phyloP scores from a whole-genome alignment of 64 coral and sea anemone genomes.

The Dendrophyllia cribrosa region DNA sequence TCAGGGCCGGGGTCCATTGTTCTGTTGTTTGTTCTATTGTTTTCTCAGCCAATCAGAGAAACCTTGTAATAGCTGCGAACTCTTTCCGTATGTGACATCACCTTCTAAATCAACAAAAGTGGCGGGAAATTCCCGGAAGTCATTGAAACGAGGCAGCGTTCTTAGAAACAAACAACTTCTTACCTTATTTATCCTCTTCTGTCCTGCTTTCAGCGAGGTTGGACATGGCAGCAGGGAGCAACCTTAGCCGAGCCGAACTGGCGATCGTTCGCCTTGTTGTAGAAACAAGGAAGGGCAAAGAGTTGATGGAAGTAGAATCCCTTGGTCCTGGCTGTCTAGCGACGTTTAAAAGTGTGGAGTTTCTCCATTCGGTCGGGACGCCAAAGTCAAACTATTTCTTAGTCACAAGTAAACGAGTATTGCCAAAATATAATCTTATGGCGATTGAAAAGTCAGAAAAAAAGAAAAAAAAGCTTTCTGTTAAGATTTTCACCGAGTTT shows the following conservation, averaged over 20 bases:
- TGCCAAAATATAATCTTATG: not conserved
- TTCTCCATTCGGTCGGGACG: not conserved
- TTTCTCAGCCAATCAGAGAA: too few species aligned
- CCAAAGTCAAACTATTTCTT: constrained; percentile 5
- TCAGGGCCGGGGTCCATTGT: too few species aligned
- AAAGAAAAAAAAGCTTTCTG: not conserved
- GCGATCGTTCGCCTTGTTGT: constrained; percentile 23
- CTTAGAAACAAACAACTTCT: not conserved
- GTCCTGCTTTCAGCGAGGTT: not conserved
- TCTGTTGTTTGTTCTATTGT: too few species aligned
- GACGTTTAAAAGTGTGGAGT: not conserved
- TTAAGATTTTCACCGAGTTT: constrained; percentile 1
- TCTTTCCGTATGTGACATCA: too few species aligned
- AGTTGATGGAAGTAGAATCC: not conserved
- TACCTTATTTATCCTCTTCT: not conserved
- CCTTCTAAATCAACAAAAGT: not conserved
- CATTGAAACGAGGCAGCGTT: not conserved
- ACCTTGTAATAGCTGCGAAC: too few species aligned
- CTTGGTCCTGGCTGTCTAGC: constrained; percentile 15
- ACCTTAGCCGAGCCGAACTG: too few species aligned
- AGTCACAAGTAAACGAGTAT: not conserved
- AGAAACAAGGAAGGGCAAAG: not conserved
- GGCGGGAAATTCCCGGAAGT: constrained; percentile 34
- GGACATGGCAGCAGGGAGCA: not conserved
- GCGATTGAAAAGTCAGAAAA: not conserved